Evolutionary conservation across 37 sponge, comb jelly and placozoan genomes (phyloP).

Genomic region (Dysidea cf. avara): DNA sequence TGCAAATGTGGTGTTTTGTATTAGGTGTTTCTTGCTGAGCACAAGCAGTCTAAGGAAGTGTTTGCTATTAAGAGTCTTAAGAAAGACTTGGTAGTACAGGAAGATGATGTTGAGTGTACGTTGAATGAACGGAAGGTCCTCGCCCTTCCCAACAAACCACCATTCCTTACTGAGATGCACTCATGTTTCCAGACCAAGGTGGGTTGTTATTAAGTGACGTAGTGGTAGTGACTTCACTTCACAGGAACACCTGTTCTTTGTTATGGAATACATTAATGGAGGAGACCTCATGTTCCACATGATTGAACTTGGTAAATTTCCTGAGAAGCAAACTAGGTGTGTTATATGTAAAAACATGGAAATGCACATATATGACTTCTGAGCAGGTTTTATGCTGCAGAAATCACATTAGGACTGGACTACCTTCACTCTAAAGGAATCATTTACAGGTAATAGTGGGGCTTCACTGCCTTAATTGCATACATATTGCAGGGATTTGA

Average conservation of each 20-base stretch:
- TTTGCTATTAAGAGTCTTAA: slow-evolving; percentile 95
- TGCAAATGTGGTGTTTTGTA: too few species aligned
- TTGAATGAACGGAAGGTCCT: slow-evolving; percentile 93
- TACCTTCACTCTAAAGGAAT: slow-evolving; percentile 82
- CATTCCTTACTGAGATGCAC: slow-evolving; percentile 88
- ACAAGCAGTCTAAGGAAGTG: slow-evolving; percentile 76
- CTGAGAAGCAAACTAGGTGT: slow-evolving; percentile 76
- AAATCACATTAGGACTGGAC: slow-evolving; percentile 82
- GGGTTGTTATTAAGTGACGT: background rate
- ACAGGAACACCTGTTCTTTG: slow-evolving; percentile 92
- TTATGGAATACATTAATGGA: slow-evolving; percentile 94
- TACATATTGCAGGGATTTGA: slow-evolving; percentile 67
- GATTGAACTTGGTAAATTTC: slow-evolving; percentile 81
- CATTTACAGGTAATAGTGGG: slow-evolving; percentile 44
- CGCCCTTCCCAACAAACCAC: slow-evolving; percentile 82
- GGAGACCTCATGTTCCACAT: slow-evolving; percentile 98
- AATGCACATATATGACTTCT: slow-evolving; percentile 1
- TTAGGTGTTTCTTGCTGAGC: slow-evolving; percentile 92
- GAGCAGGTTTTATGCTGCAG: slow-evolving; percentile 88
- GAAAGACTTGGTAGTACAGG: slow-evolving; percentile 92
- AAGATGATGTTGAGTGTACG: slow-evolving; percentile 96
- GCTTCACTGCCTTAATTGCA: background rate
- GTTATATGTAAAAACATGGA: background rate
- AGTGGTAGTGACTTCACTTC: background rate
- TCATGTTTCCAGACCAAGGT: slow-evolving; percentile 94